Conservation (phyloP, 2,888 invertebrate genomes). For the Gisinianus flammeolus region DNA sequence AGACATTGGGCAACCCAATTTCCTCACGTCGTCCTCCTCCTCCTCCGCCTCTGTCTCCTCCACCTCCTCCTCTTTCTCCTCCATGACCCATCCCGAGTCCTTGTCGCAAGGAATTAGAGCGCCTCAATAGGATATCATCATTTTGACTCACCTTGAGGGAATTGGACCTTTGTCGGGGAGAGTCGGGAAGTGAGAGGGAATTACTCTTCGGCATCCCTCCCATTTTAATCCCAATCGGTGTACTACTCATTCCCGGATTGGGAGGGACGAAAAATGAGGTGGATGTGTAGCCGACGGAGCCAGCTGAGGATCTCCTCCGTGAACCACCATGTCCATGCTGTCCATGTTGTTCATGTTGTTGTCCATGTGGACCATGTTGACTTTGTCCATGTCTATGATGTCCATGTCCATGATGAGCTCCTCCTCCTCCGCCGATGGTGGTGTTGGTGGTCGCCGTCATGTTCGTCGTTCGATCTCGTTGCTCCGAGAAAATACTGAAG, state of each 20-base stretch:
- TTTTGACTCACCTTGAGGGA: constrained; percentile 72
- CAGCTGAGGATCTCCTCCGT: constrained; percentile 36
- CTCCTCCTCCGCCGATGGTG: too few species aligned
- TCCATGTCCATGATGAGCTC: neutral
- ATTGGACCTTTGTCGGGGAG: constrained; percentile 69
- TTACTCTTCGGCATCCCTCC: constrained; percentile 42
- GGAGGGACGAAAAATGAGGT: constrained; percentile 40
- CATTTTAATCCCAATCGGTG: neutral
- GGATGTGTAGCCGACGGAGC: constrained; percentile 40
- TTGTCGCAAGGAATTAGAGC: constrained; percentile 83
- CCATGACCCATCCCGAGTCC: constrained; percentile 73
- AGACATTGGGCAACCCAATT: constrained; percentile 55
- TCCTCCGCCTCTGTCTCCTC: constrained; percentile 60
- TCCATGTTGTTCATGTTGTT: too few species aligned
- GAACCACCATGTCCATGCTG: too few species aligned
- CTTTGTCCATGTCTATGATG: too few species aligned
- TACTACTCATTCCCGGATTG: neutral
- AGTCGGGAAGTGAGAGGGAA: constrained; percentile 51
- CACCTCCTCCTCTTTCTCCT: constrained; percentile 63
- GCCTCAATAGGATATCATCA: constrained; percentile 80
- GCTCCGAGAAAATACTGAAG: constrained; percentile 47
- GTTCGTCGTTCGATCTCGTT: constrained; percentile 30
- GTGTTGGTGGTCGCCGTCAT: too few species aligned
- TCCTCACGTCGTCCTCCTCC: constrained; percentile 61
- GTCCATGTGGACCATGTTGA: too few species aligned